Evolutionary conservation across 2,888 invertebrate species (phyloP), one percentile per base, ranked within the genome.

Genomic region (Phyto melanocephala): DNA sequence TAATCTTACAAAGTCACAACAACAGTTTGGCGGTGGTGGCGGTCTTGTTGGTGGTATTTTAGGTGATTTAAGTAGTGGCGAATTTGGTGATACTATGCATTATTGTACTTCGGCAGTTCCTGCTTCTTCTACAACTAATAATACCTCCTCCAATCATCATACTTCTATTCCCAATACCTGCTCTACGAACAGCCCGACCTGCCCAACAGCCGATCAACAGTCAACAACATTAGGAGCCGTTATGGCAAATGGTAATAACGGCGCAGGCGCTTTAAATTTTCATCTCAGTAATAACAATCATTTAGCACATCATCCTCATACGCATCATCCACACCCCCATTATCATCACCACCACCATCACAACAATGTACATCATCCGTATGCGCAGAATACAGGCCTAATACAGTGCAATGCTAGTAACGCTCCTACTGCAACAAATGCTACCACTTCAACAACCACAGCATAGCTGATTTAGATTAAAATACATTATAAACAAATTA

Each of bases 401-500:
- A 90, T 91, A 85, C 90, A 91, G 87, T 90, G 91, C 88, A 90
- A 90, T 89, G 90, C 87, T 84, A 88, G 86, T 85, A 87, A 86
- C 86, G 87, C 87, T 71, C 87, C 85, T 82, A 84, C 85, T 81
- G 74, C 86, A 84, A 79, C 84, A 77, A 81, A 86, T 84, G 82
- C 86, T 83, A 85, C 85, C 86, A 85, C 85, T 83, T 87, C 89
- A 85, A 88, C 88, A 85, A 87, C 88, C 86, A 87, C 90, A 85
- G 90, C 90, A 90, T 90, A 90, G 90, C 90, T 88, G 87, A 84
- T 80, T 70, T 83, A 80, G 78, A 84, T 85, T 77, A 82, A 83
- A 67, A 15, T 28, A 28, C 28, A 80, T 84, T 70, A 83, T 62
- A 77, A 65, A 74, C 54, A 84, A 84, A 80, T 77, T 71, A 50